Percentiles rank a stretch among this genome's conserved stretches.
phyloP scores from a whole-genome alignment of 2,888 invertebrate species.

The Suillia variegata region DNA sequence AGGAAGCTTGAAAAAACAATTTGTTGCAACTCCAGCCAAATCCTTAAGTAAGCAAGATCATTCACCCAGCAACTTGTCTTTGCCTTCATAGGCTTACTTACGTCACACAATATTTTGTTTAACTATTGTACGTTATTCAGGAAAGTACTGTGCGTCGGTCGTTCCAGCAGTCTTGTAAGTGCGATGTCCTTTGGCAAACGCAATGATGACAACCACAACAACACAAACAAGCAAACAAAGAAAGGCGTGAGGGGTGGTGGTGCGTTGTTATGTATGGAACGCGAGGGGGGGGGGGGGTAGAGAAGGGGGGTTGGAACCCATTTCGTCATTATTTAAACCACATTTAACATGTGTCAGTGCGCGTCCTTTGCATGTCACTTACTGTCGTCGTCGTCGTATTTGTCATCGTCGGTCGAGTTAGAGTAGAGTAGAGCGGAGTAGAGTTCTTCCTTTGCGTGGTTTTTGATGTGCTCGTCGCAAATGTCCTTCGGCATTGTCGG shows the following conservation, averaged over 20 bases:
- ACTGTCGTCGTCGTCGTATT: conserved; percentile 23
- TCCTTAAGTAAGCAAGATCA: too few relatives aligned
- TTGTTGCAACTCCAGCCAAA: too few relatives aligned
- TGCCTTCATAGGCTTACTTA: too few relatives aligned
- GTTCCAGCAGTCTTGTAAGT: conserved; percentile 16
- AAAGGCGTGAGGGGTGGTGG: too few relatives aligned
- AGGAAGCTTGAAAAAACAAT: too few relatives aligned
- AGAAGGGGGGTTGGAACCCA: conserved; percentile 39
- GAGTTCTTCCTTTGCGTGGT: too few relatives aligned
- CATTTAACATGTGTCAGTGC: conserved; percentile 56
- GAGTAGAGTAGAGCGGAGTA: too few relatives aligned
- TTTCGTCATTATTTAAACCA: conserved; percentile 58
- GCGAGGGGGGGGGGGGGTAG: not conserved
- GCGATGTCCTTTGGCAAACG: conserved; percentile 43
- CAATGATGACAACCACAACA: conserved; percentile 51
- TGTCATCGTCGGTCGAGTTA: conserved; percentile 20
- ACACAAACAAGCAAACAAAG: conserved; percentile 36
- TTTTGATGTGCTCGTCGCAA: conserved; percentile 22
- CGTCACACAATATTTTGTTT: too few relatives aligned
- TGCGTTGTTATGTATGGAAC: too few relatives aligned
- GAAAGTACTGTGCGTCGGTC: conserved; percentile 2
- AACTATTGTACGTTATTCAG: too few relatives aligned
- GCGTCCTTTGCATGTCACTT: conserved; percentile 35
- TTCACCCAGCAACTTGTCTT: too few relatives aligned
- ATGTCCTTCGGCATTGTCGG: conserved; percentile 50